Evolutionary conservation across 2,797 vertebrate genomes (phyloP).

Genomic region (Coregonus suidteri): DNA sequence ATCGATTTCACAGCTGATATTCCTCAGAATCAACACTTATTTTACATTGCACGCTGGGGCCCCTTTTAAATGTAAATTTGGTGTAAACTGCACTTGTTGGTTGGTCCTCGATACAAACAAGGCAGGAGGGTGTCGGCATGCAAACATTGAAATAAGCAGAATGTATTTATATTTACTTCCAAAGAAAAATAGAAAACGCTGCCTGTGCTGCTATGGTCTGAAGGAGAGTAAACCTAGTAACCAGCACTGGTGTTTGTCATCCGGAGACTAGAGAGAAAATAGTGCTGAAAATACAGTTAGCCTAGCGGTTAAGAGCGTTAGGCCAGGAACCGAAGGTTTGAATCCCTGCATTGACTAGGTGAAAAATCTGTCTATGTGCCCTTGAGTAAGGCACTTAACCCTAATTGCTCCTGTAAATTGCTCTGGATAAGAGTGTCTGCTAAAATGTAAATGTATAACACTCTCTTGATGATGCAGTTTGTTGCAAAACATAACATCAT

Average conservation of each 20-base stretch:
- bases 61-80: conserved; percentile 62
- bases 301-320: too few relatives aligned
- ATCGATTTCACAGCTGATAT: conserved; percentile 68
- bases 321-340: too few relatives aligned
- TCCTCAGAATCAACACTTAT: conserved; percentile 60
- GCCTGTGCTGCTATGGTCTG: conserved; percentile 10
- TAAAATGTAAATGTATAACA: background rate
- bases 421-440: background rate
- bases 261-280: conserved; percentile 26
- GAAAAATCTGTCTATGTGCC: too few relatives aligned
- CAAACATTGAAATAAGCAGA: conserved; percentile 43
- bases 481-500: background rate
- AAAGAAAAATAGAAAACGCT: conserved; percentile 27
- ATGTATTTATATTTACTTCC: conserved; percentile 54
- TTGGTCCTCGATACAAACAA: conserved; percentile 32
- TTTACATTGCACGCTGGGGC: conserved; percentile 50
- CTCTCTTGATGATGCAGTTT: background rate
- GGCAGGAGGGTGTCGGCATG: conserved; percentile 35
- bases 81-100: conserved; percentile 57
- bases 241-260: conserved; percentile 41
- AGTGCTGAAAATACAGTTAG: conserved; percentile 26
- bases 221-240: conserved; percentile 17
- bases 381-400: too few relatives aligned
- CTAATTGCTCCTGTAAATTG: too few relatives aligned
- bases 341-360: too few relatives aligned